These are phyloP conservation scores for Paratrypauchen microcephalus DNA, from an alignment of 2,797 vertebrate genomes.

Conservation along the genomic window DNA sequence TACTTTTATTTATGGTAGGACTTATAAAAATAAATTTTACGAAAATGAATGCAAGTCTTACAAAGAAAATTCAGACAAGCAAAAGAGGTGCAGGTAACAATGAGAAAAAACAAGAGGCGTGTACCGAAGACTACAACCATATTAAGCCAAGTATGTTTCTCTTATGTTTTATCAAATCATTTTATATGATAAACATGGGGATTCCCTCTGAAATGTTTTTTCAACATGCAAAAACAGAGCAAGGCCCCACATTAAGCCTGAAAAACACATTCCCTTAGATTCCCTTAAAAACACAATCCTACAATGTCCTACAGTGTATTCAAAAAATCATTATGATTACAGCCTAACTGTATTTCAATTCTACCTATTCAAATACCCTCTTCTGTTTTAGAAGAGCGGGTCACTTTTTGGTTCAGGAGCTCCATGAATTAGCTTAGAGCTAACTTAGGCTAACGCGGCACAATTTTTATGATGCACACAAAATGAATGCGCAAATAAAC, in stretches of 20 bases:
- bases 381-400: background rate
- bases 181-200: background rate
- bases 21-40: no score
- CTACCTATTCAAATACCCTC: background rate
- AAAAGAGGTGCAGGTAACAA: background rate
- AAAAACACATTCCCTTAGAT: no score
- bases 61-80: background rate
- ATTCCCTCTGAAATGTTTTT: background rate
- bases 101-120: background rate
- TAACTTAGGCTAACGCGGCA: background rate
- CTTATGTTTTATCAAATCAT: background rate
- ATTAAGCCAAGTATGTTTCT: background rate
- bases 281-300: no score
- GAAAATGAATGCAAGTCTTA: no score
- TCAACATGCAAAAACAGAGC: background rate
- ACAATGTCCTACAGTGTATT: background rate
- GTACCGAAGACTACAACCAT: background rate
- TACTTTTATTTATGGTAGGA: no score
- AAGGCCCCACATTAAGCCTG: background rate
- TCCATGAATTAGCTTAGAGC: slow-evolving; percentile 3
- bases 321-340: background rate
- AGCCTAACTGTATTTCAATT: background rate
- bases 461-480: background rate
- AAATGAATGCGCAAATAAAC: background rate
- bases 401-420: background rate